Evolutionary conservation across 2,113 vertebrate genomes (phyloP).

Genomic region (Sander vitreus): DNA sequence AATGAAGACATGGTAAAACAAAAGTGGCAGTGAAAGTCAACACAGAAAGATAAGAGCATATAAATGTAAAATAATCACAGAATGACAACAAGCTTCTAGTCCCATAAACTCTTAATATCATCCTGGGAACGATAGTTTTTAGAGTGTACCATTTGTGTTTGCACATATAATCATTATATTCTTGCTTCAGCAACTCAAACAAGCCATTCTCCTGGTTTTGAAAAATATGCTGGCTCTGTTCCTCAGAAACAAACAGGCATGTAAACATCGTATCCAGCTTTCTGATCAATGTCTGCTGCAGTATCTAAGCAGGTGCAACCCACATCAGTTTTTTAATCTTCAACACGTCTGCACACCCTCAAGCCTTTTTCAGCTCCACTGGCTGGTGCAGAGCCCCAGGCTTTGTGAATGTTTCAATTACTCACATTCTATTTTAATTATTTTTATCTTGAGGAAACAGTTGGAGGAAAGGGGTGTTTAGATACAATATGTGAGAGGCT

Average conservation of each 20-base stretch:
- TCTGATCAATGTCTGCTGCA: conserved; percentile 11
- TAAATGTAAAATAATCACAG: neutral
- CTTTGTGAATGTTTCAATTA: conserved; percentile 39
- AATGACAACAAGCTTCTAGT: neutral
- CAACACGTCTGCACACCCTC: neutral
- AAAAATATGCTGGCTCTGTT: neutral
- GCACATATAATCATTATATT: neutral
- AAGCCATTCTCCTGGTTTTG: neutral
- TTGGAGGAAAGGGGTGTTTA: neutral
- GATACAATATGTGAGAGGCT: neutral
- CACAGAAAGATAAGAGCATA: neutral
- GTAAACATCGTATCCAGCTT: neutral
- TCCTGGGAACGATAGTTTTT: neutral
- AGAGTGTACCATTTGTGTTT: neutral
- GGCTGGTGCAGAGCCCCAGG: neutral
- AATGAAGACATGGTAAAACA: neutral
- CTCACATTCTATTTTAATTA: conserved; percentile 35
- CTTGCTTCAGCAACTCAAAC: neutral
- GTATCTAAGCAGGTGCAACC: neutral
- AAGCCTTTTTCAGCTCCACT: conserved; percentile 1
- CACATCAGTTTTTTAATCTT: neutral
- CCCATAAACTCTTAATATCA: neutral
- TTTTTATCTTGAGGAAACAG: conserved; percentile 25
- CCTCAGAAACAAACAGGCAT: neutral
- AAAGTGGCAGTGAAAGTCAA: neutral